phyloP scores from a whole-genome alignment of 2,113 vertebrate genomes.

The Perccottus glenii region DNA sequence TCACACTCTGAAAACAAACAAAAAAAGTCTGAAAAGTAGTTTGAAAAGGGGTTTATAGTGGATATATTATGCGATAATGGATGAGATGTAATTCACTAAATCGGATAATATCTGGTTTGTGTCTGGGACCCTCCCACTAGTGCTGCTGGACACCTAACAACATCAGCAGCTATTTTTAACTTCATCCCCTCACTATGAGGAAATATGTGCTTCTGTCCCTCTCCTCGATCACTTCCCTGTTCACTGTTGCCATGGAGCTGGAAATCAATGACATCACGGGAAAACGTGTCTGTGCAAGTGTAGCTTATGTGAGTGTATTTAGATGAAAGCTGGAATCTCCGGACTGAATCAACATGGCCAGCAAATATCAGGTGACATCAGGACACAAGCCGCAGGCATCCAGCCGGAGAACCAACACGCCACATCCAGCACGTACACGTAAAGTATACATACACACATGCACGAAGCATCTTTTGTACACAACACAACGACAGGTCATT shows the following conservation, averaged over 20 bases:
- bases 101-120: not conserved
- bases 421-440: not conserved
- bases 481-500: not conserved
- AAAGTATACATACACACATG: constrained; percentile 10
- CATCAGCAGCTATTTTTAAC: constrained; percentile 75
- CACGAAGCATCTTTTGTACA: not conserved
- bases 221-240: constrained; percentile 8
- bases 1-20: too few species aligned
- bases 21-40: too few species aligned
- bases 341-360: constrained; percentile 36
- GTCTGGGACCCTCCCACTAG: constrained; percentile 10
- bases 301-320: constrained; percentile 13
- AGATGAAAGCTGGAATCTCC: constrained; percentile 59
- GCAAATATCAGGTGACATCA: constrained; percentile 53
- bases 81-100: too few species aligned
- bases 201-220: constrained; percentile 47
- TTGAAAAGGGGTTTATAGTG: too few species aligned
- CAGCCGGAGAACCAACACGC: not conserved
- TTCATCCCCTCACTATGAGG: constrained; percentile 51
- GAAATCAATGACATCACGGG: constrained; percentile 74
- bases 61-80: too few species aligned
- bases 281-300: constrained; percentile 11
- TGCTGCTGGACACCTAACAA: constrained; percentile 45
- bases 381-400: constrained; percentile 8
- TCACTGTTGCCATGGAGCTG: constrained; percentile 79